phyloP scores from a whole-genome alignment of 2,888 invertebrate genomes.

The Unio pictorum region DNA sequence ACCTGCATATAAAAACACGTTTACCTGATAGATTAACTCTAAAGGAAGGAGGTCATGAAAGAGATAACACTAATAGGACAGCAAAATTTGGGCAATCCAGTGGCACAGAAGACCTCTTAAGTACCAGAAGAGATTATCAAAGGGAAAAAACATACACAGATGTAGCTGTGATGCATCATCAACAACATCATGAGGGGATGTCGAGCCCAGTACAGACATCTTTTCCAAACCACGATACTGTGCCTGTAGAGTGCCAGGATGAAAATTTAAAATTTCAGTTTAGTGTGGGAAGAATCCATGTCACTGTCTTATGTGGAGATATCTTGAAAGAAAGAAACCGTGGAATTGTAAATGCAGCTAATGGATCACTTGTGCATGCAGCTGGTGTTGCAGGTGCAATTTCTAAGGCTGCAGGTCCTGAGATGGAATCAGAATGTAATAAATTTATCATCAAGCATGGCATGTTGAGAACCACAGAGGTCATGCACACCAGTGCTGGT shows the following conservation, averaged over 20 bases:
- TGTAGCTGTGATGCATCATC: no score
- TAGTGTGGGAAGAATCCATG: conserved; percentile 17
- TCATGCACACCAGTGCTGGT: conserved; percentile 30
- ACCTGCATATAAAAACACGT: no score
- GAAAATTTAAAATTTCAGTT: no score
- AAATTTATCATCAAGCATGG: conserved; percentile 24
- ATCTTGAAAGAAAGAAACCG: conserved; percentile 26
- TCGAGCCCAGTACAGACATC: no score
- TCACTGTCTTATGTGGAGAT: conserved; percentile 28
- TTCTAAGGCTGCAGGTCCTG: conserved; percentile 24
- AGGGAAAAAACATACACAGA: no score
- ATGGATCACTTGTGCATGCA: conserved; percentile 28
- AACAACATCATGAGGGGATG: no score
- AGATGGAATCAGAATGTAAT: conserved; percentile 26
- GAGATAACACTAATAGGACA: no score
- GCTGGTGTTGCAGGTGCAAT: conserved; percentile 38
- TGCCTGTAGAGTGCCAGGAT: background rate
- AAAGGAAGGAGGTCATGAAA: no score
- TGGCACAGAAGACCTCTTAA: no score
- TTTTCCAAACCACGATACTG: background rate
- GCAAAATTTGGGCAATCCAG: no score
- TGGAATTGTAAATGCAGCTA: conserved; percentile 42
- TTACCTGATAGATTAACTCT: no score
- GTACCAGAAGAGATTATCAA: no score
- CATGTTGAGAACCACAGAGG: conserved; percentile 19